Base-by-base conservation (phyloP, 2,888 invertebrate genomes). In the Acanthoscelides obtectus region DNA sequence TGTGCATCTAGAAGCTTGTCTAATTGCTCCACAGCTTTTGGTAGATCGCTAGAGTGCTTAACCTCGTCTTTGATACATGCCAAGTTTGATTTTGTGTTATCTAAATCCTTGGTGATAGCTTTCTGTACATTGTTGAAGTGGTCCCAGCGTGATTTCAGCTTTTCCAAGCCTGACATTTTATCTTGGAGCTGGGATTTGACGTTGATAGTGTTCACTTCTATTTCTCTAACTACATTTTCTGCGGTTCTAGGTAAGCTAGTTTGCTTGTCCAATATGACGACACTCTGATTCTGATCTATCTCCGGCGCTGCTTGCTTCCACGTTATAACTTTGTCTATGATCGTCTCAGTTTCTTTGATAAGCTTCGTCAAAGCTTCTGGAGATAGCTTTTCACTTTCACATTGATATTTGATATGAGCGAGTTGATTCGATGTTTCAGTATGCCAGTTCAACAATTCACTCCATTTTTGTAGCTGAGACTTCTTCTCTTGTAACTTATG, bases 371-470 rank as follows among this genome's bases (percentile, higher is more conserved):
- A 88, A 77, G 93, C 93, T 70, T 90, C 90, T 0, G 92, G 88
- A 0, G 88, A 89, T 0, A 91, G 89, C 82, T 93, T 93, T 12
- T 92, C 90, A 22, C 92, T 92, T 72, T 94, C 93, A 5, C 93
- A 87, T 83, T 94, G 93, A 80, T 94, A 93, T 80, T 94, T 93
- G 73, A 94, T 89, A 78, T 95, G 94, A 69, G 91, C 90, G 67
- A 96, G 84, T 82, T 94, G 94, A 77, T 93, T 93, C 75, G 90
- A 90, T 0, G 92, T 91, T 76, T 95, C 94, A 70, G 92, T 91
- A 77, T 93, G 91, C 93, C 94, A 95, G 78, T 91, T 92, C 8
- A 94, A 84, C 22, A 96, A 88, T 79, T 95, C 94, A 0, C 90
- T 90, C 95, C 96, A 95, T 80, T 93, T 93, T 81, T 94, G 93